phyloP scores from a whole-genome alignment of 2,113 vertebrate genomes.

The Taxidea taxus region DNA sequence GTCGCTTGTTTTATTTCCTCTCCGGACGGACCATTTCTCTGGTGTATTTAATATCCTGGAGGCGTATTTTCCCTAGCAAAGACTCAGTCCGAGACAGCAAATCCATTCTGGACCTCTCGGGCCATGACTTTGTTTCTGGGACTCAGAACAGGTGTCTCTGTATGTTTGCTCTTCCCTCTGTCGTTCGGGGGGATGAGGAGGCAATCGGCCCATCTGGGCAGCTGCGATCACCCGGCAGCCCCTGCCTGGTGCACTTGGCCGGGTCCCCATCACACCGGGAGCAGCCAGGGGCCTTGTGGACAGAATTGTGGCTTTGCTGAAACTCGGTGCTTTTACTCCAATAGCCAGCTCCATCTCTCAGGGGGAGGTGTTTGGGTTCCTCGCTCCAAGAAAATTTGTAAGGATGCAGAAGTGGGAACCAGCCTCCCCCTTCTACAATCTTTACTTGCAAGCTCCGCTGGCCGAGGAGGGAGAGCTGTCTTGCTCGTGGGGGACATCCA shows the following conservation, averaged over 20 bases:
- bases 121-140: neutral
- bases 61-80: constrained; percentile 38
- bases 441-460: constrained; percentile 59
- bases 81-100: neutral
- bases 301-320: constrained; percentile 46
- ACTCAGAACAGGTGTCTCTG: neutral
- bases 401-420: constrained; percentile 40
- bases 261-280: neutral
- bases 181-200: constrained; percentile 34
- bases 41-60: neutral
- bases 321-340: neutral
- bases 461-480: neutral
- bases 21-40: neutral
- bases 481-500: neutral
- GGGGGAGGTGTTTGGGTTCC: neutral
- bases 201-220: constrained; percentile 41
- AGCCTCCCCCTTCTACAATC: constrained; percentile 40
- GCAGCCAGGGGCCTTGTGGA: neutral
- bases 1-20: neutral
- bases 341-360: constrained; percentile 31
- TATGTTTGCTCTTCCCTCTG: neutral
- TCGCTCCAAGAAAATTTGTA: constrained; percentile 60
- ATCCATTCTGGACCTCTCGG: neutral
- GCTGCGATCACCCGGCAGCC: neutral
- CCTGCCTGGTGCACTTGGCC: neutral